Percentiles rank a stretch among this genome's conserved stretches.
Conservation (phyloP, 1,140 invertebrate species). For the Euura lappo region DNA sequence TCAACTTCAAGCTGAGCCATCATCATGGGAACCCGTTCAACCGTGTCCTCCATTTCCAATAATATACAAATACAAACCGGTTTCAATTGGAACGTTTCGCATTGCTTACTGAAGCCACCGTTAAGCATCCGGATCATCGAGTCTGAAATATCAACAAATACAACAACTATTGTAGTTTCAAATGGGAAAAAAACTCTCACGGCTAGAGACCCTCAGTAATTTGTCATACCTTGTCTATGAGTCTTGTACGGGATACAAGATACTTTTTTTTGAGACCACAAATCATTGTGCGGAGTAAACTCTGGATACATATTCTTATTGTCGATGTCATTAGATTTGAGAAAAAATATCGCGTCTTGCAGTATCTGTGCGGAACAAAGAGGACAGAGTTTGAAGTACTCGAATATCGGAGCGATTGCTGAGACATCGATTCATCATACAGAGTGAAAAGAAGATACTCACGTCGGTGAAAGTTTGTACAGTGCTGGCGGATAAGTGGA, state of each 20-base stretch:
- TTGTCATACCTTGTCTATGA: constrained; percentile 40
- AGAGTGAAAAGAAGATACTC: constrained; percentile 35
- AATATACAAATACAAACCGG: constrained; percentile 42
- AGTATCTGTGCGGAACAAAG: constrained; percentile 40
- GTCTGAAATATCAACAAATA: not conserved
- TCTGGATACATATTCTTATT: constrained; percentile 33
- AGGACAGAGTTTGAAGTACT: not conserved
- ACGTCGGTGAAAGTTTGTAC: constrained; percentile 71
- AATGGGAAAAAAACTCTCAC: constrained; percentile 10
- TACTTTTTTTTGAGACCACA: constrained; percentile 78
- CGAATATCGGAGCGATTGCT: not conserved
- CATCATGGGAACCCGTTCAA: constrained; percentile 48
- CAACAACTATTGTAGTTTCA: not conserved
- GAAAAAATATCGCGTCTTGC: constrained; percentile 40
- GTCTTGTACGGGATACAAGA: constrained; percentile 48
- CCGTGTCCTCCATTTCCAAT: constrained; percentile 49
- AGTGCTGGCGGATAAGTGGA: constrained; percentile 77
- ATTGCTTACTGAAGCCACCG: constrained; percentile 18
- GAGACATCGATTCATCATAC: not conserved
- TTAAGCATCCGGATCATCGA: not conserved
- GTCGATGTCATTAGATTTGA: constrained; percentile 41
- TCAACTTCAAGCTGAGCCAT: constrained; percentile 41
- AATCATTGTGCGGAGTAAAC: constrained; percentile 62
- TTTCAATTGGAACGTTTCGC: constrained; percentile 44
- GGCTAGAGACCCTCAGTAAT: constrained; percentile 29